Conservation (phyloP, 2,888 invertebrate species). For the Drosophila neotestacea region DNA sequence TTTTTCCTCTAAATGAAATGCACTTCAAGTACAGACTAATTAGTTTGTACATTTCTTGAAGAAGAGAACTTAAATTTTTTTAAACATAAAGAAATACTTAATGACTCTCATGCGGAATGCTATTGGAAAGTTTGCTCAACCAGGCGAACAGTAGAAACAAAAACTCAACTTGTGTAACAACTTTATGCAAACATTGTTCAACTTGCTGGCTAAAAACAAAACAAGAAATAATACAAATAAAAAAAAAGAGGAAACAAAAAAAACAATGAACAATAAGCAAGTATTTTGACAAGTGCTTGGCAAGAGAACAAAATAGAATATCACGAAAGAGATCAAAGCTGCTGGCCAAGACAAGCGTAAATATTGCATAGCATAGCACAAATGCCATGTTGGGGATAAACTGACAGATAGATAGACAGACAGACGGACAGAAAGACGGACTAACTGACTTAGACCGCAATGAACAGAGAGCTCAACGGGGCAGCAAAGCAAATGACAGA, state of each 20-base stretch:
- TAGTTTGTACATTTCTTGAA: slow-evolving; percentile 1
- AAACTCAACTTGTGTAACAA: slow-evolving; percentile 42
- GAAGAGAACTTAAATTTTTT: slow-evolving; percentile 4
- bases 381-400: slow-evolving; percentile 66
- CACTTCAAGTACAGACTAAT: slow-evolving; percentile 2
- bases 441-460: slow-evolving; percentile 43
- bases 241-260: not conserved
- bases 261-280: slow-evolving; percentile 51
- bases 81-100: slow-evolving; percentile 12
- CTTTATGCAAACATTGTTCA: slow-evolving; percentile 58
- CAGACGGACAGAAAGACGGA: slow-evolving; percentile 1
- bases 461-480: slow-evolving; percentile 61
- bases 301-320: slow-evolving; percentile 51
- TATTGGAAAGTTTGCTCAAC: slow-evolving; percentile 18
- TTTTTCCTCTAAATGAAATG: not conserved
- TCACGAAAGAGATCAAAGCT: slow-evolving; percentile 72
- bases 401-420: slow-evolving; percentile 50
- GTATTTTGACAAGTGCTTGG: slow-evolving; percentile 74
- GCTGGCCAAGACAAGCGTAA: slow-evolving; percentile 78
- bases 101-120: slow-evolving; percentile 16
- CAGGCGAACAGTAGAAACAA: slow-evolving; percentile 19
- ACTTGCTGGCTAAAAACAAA: slow-evolving; percentile 52
- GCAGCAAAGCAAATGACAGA: slow-evolving; percentile 67
- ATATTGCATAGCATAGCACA: slow-evolving; percentile 71
- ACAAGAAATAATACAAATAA: slow-evolving; percentile 15